A percentile compares a stretch with the other conserved stretches of the same genome.
Evolutionary conservation across 2,113 vertebrate genomes (phyloP).

Genomic region (Tachuris rubrigastra): DNA sequence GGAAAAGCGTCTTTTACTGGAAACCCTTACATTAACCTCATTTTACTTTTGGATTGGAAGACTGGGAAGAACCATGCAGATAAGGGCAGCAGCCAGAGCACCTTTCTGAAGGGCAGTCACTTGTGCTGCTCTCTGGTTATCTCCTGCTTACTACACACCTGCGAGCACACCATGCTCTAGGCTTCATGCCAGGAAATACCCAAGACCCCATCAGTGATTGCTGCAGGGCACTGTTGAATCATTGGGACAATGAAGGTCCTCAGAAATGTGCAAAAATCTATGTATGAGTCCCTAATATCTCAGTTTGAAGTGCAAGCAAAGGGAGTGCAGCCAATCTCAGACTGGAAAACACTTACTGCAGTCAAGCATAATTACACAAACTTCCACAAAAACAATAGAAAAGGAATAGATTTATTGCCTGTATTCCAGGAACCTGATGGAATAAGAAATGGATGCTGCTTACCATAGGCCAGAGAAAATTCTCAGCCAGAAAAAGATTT

Average conservation of each 20-base stretch:
- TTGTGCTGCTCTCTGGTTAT: background rate
- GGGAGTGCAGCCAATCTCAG: background rate
- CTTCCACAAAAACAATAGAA: background rate
- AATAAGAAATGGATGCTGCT: background rate
- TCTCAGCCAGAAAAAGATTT: background rate
- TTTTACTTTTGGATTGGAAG: background rate
- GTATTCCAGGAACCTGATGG: constrained; percentile 1
- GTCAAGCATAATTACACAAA: background rate
- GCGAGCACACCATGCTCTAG: rapidly evolving
- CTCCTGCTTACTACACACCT: background rate
- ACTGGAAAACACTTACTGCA: background rate
- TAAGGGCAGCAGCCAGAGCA: background rate
- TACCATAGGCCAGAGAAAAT: background rate
- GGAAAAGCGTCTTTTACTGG: background rate
- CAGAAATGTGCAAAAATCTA: background rate
- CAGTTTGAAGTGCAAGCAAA: background rate
- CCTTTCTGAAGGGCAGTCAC: background rate
- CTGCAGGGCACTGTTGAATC: background rate
- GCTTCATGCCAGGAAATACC: background rate
- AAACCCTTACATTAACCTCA: background rate
- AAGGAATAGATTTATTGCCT: background rate
- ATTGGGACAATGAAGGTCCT: background rate
- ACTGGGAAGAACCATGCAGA: background rate
- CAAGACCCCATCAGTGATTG: background rate
- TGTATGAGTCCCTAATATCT: background rate